Conservation (phyloP, 2,888 invertebrate genomes). For the Neoscelio sp. region DNA sequence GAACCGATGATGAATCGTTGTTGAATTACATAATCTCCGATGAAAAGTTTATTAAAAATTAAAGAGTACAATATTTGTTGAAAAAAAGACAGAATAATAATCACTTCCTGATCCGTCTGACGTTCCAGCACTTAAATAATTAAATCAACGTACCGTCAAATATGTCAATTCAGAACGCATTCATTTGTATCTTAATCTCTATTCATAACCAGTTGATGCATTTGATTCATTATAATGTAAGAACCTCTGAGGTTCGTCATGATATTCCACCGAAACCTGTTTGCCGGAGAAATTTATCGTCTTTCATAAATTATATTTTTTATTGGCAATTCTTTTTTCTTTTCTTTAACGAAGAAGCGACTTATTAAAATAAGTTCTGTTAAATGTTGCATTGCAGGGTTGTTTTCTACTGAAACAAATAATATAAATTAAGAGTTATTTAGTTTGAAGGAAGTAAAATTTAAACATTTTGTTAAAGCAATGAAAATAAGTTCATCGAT, state of each 20-base stretch:
- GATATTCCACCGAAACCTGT: constrained; percentile 38
- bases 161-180: constrained; percentile 23
- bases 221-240: constrained; percentile 34
- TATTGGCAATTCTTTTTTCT: neutral
- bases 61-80: constrained; percentile 1
- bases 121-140: neutral
- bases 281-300: constrained; percentile 38
- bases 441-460: too few relatives aligned
- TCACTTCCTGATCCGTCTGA: neutral
- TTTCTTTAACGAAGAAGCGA: constrained; percentile 4
- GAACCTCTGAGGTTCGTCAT: constrained; percentile 19
- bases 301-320: constrained; percentile 15
- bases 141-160: constrained; percentile 9
- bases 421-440: too few relatives aligned
- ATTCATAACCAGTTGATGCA: constrained; percentile 24
- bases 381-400: too few relatives aligned
- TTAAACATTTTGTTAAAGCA: too few relatives aligned
- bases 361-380: neutral
- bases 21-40: constrained; percentile 4
- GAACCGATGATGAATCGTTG: neutral
- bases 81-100: constrained; percentile 8
- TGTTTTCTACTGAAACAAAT: too few relatives aligned
- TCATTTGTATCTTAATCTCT: constrained; percentile 8
- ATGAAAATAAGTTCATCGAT: too few relatives aligned
- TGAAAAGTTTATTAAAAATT: constrained; percentile 22